Evolutionary conservation across 2,113 vertebrate species (phyloP), one percentile per base, ranked within the genome.

Genomic region (Solea senegalensis): DNA sequence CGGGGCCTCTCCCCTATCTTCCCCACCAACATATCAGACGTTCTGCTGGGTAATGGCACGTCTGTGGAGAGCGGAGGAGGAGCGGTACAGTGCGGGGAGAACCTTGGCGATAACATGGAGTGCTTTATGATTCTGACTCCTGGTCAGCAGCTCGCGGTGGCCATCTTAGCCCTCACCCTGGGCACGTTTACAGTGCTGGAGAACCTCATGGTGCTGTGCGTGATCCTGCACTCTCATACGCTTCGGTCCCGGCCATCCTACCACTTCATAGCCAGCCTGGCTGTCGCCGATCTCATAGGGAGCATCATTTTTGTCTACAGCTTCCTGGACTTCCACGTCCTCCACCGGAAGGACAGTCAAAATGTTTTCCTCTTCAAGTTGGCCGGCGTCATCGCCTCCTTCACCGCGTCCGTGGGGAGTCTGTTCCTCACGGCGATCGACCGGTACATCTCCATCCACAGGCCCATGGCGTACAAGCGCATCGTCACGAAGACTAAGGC

Each of bases 241-340:
- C 95, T 99, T 41, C 96, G 98, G 56, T 96, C 96, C 77, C 91
- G 97, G 63, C 98, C 98, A 0, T 99, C 98, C 11, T 99, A 99
- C 85, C 97, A 98, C 90, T 99, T 99, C 92, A 98, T 99, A 0
- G 95, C 97, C 80, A 99, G 98, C 90, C 89, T 99, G 93, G 97
- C 98, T 0, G 95, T 98, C 83, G 97, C 98, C 0, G 98, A 99
- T 82, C 95, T 99, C 21, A 93, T 99, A 45, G 97, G 97, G 73
- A 99, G 98, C 0, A 96, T 99, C 78, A 99, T 99, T 80, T 99
- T 99, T 59, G 98, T 99, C 83, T 99, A 99, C 90, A 99, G 98
- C 86, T 99, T 99, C 84, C 94, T 99, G 57, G 97, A 99, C 91
- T 99, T 99, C 80, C 98, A 99, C 3, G 95, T 99, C 83, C 96